These are phyloP conservation scores for Xiphophorus couchianus DNA, from an alignment of 2,113 vertebrate species.

Conservation along the genomic window DNA sequence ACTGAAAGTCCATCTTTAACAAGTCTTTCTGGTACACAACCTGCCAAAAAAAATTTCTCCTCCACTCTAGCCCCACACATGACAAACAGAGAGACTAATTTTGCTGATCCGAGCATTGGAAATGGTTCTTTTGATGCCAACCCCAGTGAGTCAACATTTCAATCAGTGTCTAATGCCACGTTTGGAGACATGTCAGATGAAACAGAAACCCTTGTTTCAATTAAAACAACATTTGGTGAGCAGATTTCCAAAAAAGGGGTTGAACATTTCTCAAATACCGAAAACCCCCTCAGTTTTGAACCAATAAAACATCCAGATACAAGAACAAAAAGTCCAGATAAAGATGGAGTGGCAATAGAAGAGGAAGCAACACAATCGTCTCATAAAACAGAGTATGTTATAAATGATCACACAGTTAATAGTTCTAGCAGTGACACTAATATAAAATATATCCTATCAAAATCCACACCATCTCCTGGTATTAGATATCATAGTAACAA, in stretches of 20 bases:
- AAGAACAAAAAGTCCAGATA: too few species aligned
- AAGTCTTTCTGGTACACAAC: slow-evolving; percentile 16
- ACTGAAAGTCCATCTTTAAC: slow-evolving; percentile 8
- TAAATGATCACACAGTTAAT: slow-evolving; percentile 11
- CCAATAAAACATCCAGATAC: too few species aligned
- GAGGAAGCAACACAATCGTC: too few species aligned
- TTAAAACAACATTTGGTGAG: too few species aligned
- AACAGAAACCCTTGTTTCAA: too few species aligned
- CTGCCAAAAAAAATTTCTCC: slow-evolving; percentile 6
- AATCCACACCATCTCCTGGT: slow-evolving; percentile 55
- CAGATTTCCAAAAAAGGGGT: too few species aligned
- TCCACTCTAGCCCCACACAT: slow-evolving; percentile 37
- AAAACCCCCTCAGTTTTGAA: too few species aligned
- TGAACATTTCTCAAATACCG: too few species aligned
- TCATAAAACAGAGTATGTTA: too few species aligned
- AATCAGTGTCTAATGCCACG: neutral
- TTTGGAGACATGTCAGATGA: too few species aligned
- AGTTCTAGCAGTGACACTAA: slow-evolving; percentile 34
- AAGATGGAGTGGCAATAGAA: too few species aligned
- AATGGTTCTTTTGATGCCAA: slow-evolving; percentile 26
- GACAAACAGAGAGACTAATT: slow-evolving; percentile 24
- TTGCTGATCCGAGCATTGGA: slow-evolving; percentile 35
- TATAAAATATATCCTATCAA: slow-evolving; percentile 19
- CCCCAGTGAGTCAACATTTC: slow-evolving; percentile 8
- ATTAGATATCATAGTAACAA: slow-evolving; percentile 62